Conservation (phyloP, 2,113 vertebrate genomes). For the Stegostoma tigrinum region DNA sequence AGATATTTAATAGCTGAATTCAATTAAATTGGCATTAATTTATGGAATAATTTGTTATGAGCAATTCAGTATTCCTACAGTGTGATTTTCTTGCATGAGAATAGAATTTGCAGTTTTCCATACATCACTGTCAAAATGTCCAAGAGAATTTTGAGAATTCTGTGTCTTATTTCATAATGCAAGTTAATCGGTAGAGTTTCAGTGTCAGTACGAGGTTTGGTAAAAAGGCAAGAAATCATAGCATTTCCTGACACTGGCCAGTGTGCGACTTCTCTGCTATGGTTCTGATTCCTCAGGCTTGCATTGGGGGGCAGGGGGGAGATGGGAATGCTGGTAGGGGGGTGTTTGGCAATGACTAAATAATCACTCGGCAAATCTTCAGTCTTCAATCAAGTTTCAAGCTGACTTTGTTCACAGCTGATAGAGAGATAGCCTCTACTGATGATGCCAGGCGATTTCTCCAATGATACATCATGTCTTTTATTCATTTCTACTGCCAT, state of each 20-base stretch:
- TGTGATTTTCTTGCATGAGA: background rate
- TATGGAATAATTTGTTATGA: background rate
- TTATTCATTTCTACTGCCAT: no score
- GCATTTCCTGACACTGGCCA: background rate
- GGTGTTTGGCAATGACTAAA: no score
- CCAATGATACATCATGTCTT: no score
- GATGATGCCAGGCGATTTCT: no score
- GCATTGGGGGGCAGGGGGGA: no score
- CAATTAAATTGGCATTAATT: constrained; percentile 16
- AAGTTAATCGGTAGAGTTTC: background rate
- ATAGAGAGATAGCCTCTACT: no score
- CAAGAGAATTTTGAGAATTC: background rate
- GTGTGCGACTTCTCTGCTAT: background rate
- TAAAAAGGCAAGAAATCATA: background rate
- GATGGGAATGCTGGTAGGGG: no score
- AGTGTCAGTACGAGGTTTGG: background rate
- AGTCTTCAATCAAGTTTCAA: no score
- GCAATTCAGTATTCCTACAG: background rate
- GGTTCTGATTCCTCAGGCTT: background rate
- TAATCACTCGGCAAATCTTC: no score
- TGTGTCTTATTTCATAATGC: background rate
- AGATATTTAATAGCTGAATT: background rate
- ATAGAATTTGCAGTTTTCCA: background rate
- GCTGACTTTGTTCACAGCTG: no score
- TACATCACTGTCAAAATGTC: background rate